Evolutionary conservation across 1,140 invertebrate species (phyloP), one percentile per base, ranked within the genome.

Genomic region (Neodiprion virginianus): DNA sequence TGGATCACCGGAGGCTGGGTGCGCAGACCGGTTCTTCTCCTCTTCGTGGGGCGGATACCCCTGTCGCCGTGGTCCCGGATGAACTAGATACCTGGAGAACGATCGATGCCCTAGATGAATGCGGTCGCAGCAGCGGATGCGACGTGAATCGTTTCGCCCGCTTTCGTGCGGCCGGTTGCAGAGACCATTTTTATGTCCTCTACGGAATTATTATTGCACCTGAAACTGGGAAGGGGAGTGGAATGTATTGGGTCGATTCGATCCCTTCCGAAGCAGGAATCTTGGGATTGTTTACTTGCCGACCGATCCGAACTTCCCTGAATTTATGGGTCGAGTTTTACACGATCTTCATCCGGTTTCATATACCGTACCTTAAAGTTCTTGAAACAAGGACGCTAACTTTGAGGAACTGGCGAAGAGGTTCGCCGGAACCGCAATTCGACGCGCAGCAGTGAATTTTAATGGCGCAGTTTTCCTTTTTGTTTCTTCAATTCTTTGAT

Each of bases 51-150:
- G 53, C 53, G 53, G 53, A 61, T 61, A 8, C 53, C 53, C 53
- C 53, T 17, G 3, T 4, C n/a, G 53, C 11, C 53, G 53, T 61
- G 53, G 53, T 14, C 8, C 53, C n/a, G n/a, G 53, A 61, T 17
- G 53, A 61, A 61, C 53, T 61, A 61, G 11, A 61, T 17, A 61
- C 53, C 53, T 61, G 53, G 53, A 61, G 53, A 17, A 61, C 53
- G 53, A 61, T 61, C 53, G n/a, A 61, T 61, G 53, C 53, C n/a
- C 53, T 17, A 61, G 53, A 61, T 61, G 11, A 61, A 61, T 61
- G 53, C 8, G 53, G 53, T 14, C 53, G 4, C 53, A 61, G 53
- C 53, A 0, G 28, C 5, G 28, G 8, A 12, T 61, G n/a, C 53
- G 53, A 61, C 53, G 8, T 61, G 53, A 40, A 40, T 40, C 28